Conservation (phyloP, 2,888 invertebrate species). For the Drosophila tripunctata region DNA sequence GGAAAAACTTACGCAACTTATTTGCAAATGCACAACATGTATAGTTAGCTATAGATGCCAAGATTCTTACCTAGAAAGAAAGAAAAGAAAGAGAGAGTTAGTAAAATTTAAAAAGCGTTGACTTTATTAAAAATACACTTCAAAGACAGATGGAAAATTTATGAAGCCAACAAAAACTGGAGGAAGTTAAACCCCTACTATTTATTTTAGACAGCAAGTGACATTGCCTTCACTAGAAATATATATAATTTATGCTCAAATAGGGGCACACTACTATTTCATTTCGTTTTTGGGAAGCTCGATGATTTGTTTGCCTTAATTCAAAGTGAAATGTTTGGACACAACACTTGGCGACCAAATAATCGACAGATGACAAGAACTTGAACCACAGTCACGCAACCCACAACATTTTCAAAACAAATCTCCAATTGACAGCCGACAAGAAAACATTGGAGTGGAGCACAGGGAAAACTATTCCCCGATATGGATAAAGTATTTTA, state of each 20-base stretch:
- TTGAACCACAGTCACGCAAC: slow-evolving; percentile 33
- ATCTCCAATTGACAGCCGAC: slow-evolving; percentile 39
- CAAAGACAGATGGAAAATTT: slow-evolving; percentile 43
- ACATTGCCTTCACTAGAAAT: slow-evolving; percentile 52
- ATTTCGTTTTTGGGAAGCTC: slow-evolving; percentile 35
- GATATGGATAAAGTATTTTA: slow-evolving; percentile 41
- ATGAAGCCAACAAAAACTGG: slow-evolving; percentile 16
- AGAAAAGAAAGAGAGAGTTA: slow-evolving; percentile 30
- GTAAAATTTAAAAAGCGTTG: slow-evolving; percentile 20
- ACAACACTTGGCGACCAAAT: slow-evolving; percentile 55
- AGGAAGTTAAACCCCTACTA: slow-evolving; percentile 30
- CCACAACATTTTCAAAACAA: slow-evolving; percentile 25
- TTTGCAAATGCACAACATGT: slow-evolving; percentile 7
- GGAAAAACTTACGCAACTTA: slow-evolving; percentile 63
- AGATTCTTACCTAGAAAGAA: slow-evolving; percentile 69
- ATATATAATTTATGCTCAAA: slow-evolving; percentile 65
- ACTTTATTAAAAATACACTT: slow-evolving; percentile 38
- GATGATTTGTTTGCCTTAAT: slow-evolving; percentile 62
- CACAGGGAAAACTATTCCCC: slow-evolving; percentile 26
- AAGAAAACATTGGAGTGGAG: slow-evolving; percentile 3
- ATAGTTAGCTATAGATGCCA: neutral
- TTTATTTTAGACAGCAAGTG: slow-evolving; percentile 13
- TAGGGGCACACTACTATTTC: too few relatives aligned
- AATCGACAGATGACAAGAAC: slow-evolving; percentile 46
- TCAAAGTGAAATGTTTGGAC: slow-evolving; percentile 58